Conservation (phyloP, 2,113 vertebrate species). For the Mionectes macconnelli region DNA sequence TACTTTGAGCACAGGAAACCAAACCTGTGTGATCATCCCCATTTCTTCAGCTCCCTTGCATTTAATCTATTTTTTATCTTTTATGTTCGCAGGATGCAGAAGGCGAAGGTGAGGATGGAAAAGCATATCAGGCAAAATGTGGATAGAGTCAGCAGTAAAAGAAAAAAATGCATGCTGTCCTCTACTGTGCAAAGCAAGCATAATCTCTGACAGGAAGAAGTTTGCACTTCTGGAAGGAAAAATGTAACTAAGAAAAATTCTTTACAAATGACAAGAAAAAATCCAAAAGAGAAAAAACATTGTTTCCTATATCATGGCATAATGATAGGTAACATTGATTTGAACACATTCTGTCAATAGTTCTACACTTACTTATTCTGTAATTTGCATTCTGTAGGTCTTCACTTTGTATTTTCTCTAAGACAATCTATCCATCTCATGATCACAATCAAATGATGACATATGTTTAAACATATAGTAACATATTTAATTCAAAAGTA, state of each 20-base stretch:
- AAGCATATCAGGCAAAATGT: constrained; percentile 41
- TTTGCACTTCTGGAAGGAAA: not conserved
- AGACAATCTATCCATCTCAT: not conserved
- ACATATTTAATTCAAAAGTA: not conserved
- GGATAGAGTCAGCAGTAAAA: constrained; percentile 48
- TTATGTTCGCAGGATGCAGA: not conserved
- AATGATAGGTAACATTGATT: not conserved
- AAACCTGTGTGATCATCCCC: not conserved
- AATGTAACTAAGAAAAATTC: not conserved
- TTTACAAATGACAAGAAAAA: not conserved
- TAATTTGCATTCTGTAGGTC: not conserved
- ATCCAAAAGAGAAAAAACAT: not conserved
- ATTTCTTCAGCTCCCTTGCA: not conserved
- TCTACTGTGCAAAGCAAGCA: constrained; percentile 39
- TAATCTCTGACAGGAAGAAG: not conserved
- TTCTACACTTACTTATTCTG: not conserved
- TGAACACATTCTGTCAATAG: not conserved
- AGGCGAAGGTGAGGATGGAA: constrained; percentile 41
- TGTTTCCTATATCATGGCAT: not conserved
- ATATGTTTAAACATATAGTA: not conserved
- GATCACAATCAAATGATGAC: not conserved
- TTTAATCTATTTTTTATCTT: constrained; percentile 46
- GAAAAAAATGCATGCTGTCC: constrained; percentile 27
- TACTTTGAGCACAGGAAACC: not conserved
- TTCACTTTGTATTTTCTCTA: not conserved